Evolutionary conservation across 2,888 invertebrate species (phyloP).

Genomic region (Synanthedon formicaeformis): DNA sequence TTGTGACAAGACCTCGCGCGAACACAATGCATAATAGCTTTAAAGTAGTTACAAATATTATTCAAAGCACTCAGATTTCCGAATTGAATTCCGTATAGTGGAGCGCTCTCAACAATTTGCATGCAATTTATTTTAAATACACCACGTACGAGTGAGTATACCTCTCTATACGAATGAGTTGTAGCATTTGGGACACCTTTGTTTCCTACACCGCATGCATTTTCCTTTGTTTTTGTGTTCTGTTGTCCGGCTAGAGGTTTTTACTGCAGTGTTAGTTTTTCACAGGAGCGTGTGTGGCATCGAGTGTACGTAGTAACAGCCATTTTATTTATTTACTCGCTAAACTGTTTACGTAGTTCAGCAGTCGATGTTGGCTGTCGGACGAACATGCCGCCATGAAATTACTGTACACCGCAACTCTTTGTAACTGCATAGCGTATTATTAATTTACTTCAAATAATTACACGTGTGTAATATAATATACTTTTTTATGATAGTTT

Average conservation of each 20-base stretch:
- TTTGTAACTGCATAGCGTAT: no score
- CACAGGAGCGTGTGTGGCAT: background rate
- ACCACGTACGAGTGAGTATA: background rate
- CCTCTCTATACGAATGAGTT: background rate
- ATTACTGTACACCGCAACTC: background rate
- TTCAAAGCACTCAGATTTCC: background rate
- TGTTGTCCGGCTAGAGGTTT: background rate
- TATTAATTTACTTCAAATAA: no score
- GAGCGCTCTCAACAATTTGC: background rate
- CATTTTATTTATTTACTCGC: slow-evolving; percentile 18
- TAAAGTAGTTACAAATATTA: background rate
- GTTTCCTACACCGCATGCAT: background rate
- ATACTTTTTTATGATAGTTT: no score
- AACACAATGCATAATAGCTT: no score
- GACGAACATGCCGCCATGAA: slow-evolving; percentile 1
- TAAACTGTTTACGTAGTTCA: slow-evolving; percentile 13
- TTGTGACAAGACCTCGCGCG: no score
- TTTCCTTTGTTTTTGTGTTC: background rate
- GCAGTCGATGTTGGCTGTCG: slow-evolving; percentile 6
- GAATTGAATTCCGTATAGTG: background rate
- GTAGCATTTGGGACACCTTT: background rate
- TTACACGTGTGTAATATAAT: no score
- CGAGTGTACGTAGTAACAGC: slow-evolving; percentile 3
- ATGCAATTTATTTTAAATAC: background rate
- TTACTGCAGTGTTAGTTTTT: background rate